Base-by-base conservation (phyloP, 2,797 vertebrate genomes). In the Pseudochirops cupreus region DNA sequence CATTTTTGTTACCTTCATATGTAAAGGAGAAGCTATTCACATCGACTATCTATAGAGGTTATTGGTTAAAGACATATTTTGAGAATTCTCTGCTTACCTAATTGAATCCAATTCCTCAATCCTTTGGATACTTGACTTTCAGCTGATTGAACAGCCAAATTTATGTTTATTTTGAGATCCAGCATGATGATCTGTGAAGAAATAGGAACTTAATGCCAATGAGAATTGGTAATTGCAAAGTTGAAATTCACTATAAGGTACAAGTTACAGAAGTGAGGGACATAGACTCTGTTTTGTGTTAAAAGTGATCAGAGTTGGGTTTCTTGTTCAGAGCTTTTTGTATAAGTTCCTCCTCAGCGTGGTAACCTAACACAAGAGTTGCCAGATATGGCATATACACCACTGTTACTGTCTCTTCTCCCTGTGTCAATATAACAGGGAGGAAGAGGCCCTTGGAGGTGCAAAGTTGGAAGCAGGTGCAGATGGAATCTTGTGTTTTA, bases 251-350 rank as follows among this genome's bases (percentile, higher is more conserved):
- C 24, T 46, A 24, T 46, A 82, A 46, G 74, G 39, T 28, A 11
- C 11, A 94, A 46, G 58, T 89, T 56, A 55, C 3, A 54, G 54
- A 46, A 59, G n/a, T 6, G 5, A 5, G 4, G 46, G 39, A 92
- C 14, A 56, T 16, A 10, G 10, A 50, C 7, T 92, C 12, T 52
- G 29, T 0, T 56, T 93, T 90, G 13, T 31, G 16, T 9, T 82
- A 21, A 91, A 52, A 5, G 14, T 0, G 5, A 33, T 3, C 9
- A 26, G 56, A 21, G 39, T 46, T 10, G 14, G 3, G 0, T 16
- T n/a, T 31, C 1, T 52, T 53, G 29, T 33, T 52, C 5, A n/a
- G 24, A 24, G 0, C 0, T 31, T 91, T 11, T 91, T 26, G 3
- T 46, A 12, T 90, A 50, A 56, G 13, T 53, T 93, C 33, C 74